These are phyloP conservation scores for Siderastrea radians DNA, from an alignment of 92 coral and sea anemone species.

Conservation along the genomic window DNA sequence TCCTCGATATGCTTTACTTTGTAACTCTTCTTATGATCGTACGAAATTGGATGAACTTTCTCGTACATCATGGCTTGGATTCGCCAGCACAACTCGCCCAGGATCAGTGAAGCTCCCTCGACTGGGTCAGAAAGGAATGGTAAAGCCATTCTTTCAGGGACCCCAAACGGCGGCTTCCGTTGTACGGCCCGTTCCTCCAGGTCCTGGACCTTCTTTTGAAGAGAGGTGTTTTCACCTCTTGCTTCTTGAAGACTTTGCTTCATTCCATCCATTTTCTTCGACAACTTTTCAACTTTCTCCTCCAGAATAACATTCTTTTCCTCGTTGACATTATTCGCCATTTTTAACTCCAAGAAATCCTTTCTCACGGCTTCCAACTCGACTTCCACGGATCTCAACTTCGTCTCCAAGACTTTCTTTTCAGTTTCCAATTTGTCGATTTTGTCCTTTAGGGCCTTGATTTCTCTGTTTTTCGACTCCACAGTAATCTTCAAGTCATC, in stretches of 20 bases:
- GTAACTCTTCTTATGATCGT: constrained; percentile 40
- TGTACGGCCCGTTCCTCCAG: constrained; percentile 19
- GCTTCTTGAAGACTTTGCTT: not conserved
- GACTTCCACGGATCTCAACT: constrained; percentile 33
- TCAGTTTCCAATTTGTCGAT: too few species aligned
- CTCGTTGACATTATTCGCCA: constrained; percentile 24
- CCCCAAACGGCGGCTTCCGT: not conserved
- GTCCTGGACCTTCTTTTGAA: constrained; percentile 46
- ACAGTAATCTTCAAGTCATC: too few species aligned
- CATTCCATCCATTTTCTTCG: constrained; percentile 20
- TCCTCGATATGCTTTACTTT: constrained; percentile 30
- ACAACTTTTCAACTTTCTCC: constrained; percentile 7
- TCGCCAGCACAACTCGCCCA: constrained; percentile 58
- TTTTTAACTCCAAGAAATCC: constrained; percentile 25
- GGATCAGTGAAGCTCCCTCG: not conserved
- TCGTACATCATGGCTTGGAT: constrained; percentile 60
- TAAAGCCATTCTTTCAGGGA: not conserved
- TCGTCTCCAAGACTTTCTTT: too few species aligned
- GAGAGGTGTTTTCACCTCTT: constrained; percentile 45
- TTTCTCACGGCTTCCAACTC: constrained; percentile 37
- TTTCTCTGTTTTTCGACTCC: too few species aligned
- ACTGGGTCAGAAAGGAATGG: not conserved
- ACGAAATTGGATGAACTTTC: constrained; percentile 44
- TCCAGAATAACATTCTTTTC: constrained; percentile 17
- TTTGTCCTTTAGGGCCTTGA: too few species aligned